A percentile compares a stretch with the other conserved stretches of the same genome.
Evolutionary conservation across 2,113 vertebrate species (phyloP).

Genomic region (Nansenia antarctica): DNA sequence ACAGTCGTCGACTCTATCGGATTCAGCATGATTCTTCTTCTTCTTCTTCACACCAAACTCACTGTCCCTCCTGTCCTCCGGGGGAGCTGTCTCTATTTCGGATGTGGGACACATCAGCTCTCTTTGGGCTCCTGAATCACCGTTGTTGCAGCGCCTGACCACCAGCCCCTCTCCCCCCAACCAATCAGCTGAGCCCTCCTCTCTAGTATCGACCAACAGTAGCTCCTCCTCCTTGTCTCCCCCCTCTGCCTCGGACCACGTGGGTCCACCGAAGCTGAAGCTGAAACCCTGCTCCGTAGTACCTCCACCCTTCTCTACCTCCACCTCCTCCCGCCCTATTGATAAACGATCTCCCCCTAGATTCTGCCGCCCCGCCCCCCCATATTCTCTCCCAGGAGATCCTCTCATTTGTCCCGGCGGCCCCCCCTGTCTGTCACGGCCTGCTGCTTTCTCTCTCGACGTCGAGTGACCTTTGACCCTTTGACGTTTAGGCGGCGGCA

Average conservation of each 20-base stretch:
- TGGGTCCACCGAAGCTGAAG: neutral
- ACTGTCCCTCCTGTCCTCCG: too few relatives aligned
- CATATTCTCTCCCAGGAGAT: neutral
- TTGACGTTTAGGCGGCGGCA: neutral
- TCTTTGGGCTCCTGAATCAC: neutral
- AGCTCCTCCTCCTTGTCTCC: neutral
- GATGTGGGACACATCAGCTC: too few relatives aligned
- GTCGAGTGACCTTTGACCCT: too few relatives aligned
- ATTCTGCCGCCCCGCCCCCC: neutral
- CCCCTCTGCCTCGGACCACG: neutral
- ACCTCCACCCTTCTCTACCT: neutral
- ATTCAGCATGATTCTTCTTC: too few relatives aligned
- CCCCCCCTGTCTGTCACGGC: constrained; percentile 11
- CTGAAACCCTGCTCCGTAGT: neutral
- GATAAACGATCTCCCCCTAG: neutral
- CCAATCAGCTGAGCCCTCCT: neutral
- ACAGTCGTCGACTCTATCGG: neutral
- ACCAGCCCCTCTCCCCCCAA: neutral
- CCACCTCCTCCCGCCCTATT: neutral
- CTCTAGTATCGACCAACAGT: neutral
- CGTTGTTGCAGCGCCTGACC: too few relatives aligned
- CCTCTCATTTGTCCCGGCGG: neutral
- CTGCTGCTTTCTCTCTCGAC: neutral
- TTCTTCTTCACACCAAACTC: too few relatives aligned
- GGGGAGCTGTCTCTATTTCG: too few relatives aligned